Evolutionary conservation across 2,797 vertebrate species (phyloP).

Genomic region (Gymnothorax javanicus): DNA sequence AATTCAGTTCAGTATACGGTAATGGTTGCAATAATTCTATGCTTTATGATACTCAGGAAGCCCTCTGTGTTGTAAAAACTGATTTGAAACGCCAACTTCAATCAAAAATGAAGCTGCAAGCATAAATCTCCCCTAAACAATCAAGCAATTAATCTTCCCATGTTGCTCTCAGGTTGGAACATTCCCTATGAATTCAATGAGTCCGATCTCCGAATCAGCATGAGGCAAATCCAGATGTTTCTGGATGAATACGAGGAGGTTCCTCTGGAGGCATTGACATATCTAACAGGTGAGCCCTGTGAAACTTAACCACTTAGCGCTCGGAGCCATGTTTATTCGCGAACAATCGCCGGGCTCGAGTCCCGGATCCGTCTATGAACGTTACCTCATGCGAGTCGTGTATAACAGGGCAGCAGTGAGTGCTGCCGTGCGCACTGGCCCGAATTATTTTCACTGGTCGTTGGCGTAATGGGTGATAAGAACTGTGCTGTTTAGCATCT

Average conservation of each 20-base stretch:
- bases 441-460: too few species aligned
- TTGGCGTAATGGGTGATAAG: too few species aligned
- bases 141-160: not conserved
- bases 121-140: too few species aligned
- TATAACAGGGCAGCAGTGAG: too few species aligned
- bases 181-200: slow-evolving; percentile 96
- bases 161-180: slow-evolving; percentile 83
- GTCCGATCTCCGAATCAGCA: slow-evolving; percentile 89
- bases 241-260: slow-evolving; percentile 87
- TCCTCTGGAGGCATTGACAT: slow-evolving; percentile 87
- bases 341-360: too few species aligned
- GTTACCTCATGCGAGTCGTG: too few species aligned
- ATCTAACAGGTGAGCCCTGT: slow-evolving; percentile 83
- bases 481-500: too few species aligned
- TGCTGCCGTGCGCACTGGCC: too few species aligned
- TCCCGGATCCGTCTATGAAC: too few species aligned
- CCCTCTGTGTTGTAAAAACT: not conserved
- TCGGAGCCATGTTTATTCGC: too few species aligned
- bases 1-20: not conserved
- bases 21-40: not conserved
- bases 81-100: not conserved
- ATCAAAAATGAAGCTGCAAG: not conserved
- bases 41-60: not conserved
- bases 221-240: slow-evolving; percentile 93
- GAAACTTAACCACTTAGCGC: too few species aligned